Evolutionary conservation across 2,113 vertebrate species (phyloP), one percentile per base, ranked within the genome.

Genomic region (Labeo catla): DNA sequence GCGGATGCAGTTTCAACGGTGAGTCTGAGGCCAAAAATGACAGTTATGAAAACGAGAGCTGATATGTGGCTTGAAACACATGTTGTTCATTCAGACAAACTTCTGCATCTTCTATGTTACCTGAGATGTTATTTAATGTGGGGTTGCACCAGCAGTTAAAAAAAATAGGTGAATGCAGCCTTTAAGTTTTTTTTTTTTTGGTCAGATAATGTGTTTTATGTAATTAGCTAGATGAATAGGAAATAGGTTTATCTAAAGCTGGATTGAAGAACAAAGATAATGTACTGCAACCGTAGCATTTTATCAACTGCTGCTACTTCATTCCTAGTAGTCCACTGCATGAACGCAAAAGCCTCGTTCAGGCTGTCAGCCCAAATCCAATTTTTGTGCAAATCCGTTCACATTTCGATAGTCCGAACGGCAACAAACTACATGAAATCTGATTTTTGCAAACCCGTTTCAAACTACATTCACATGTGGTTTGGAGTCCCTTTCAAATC

Each of bases 1-100:
- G 81, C 47, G 16, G 81, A 82, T 52, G 81, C 63, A 52, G 63
- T 70, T 68, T 82, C 21, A 52, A 70, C 16, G 63, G 81, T 82
- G 81, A 82, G 81, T 82, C 47, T 82, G 63, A 52, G 81, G 77
- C 19, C 34, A 23, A n/a, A 81, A 65, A 2, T 8, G 13, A 65
- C 3, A n/a, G 13, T 54, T 59, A 4, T 79, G 19, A 34, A 39
- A 78, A 63, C 34, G 39, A 36, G 19, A 39, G 54, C 23, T 81
- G 43, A 28, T 49, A 19, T 49, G 39, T 65, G 59, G 11, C 21
- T 80, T 9, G 1, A 45, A 16, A 45, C 57, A 43, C 76, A 45
- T 47, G 39, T 43, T n/a, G 9, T 78, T 61, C 10, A n/a, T 61
- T 12, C 77, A 23, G 12, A 45, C 21, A 23, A 28, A 81, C 39